phyloP scores from a whole-genome alignment of 2,113 vertebrate genomes.

The Xenus cinereus region DNA sequence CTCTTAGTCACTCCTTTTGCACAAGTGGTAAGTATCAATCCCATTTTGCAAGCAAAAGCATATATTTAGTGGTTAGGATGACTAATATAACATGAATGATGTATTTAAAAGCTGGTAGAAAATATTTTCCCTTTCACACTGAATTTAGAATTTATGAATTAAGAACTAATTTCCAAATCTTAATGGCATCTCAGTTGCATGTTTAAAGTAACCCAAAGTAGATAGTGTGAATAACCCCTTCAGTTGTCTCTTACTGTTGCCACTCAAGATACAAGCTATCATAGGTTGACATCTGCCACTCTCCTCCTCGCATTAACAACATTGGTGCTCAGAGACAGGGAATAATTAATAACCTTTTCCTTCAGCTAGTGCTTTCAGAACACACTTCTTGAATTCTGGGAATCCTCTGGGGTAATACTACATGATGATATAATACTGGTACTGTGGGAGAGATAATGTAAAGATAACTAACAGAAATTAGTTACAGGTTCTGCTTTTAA shows the following conservation, averaged over 20 bases:
- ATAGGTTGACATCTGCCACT: neutral
- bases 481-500: neutral
- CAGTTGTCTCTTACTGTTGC: neutral
- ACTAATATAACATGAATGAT: neutral
- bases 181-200: neutral
- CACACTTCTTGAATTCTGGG: neutral
- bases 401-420: neutral
- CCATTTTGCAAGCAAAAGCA: neutral
- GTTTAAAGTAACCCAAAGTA: neutral
- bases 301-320: neutral
- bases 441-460: neutral
- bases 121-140: neutral
- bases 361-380: neutral
- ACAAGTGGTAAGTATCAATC: neutral
- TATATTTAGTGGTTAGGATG: neutral
- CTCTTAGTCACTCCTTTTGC: neutral
- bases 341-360: neutral
- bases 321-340: neutral
- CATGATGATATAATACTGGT: neutral
- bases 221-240: neutral
- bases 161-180: neutral
- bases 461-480: neutral
- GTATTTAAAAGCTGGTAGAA: neutral
- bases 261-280: neutral
- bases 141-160: neutral